Evolutionary conservation across 2,113 vertebrate species (phyloP).

Genomic region (Poeciliopsis prolifica): DNA sequence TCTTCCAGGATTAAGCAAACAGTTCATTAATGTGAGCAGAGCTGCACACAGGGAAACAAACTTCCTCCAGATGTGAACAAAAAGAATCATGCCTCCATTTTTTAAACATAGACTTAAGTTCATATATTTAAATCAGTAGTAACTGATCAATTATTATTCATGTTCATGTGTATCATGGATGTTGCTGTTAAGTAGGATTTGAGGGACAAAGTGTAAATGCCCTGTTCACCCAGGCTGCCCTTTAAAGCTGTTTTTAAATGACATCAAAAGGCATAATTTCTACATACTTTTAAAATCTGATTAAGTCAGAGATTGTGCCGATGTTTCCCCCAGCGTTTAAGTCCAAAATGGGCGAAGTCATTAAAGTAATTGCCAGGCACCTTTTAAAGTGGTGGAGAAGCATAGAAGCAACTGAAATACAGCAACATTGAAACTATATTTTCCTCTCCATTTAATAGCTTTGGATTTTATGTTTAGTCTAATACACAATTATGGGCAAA

Average conservation of each 20-base stretch:
- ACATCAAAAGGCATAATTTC: conserved; percentile 30
- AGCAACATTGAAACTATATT: neutral
- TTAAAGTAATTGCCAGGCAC: neutral
- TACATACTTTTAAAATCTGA: conserved; percentile 28
- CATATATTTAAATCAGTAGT: neutral
- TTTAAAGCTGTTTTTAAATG: conserved; percentile 55
- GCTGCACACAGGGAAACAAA: neutral
- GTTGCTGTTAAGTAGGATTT: conserved; percentile 20
- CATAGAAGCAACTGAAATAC: neutral
- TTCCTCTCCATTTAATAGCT: neutral
- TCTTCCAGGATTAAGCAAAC: too few species aligned
- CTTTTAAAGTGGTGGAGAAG: neutral
- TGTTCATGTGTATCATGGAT: conserved; percentile 38
- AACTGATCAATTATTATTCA: neutral
- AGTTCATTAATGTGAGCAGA: neutral
- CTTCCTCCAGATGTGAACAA: too few species aligned
- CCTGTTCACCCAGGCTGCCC: conserved; percentile 63
- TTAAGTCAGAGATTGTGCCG: neutral
- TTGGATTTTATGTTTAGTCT: neutral
- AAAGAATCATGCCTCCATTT: too few species aligned
- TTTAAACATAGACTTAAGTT: neutral
- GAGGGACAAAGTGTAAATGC: conserved; percentile 39
- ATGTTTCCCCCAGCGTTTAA: neutral
- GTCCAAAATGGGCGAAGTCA: neutral
- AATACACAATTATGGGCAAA: neutral